Evolutionary conservation across 2,797 vertebrate species (phyloP).

Genomic region (Nothura maculosa): DNA sequence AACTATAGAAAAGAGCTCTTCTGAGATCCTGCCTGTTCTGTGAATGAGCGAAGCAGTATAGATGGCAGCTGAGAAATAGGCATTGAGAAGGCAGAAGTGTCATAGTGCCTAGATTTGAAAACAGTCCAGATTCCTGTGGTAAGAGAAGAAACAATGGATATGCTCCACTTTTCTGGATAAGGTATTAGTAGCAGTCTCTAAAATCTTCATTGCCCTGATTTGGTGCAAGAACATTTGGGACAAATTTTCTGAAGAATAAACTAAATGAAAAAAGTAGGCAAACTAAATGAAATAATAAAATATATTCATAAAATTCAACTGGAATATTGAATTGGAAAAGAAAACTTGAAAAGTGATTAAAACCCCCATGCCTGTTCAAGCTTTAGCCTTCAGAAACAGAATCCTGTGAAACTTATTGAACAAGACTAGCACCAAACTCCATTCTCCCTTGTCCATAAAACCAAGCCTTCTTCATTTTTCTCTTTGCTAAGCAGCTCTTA

Average conservation of each 20-base stretch:
- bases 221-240: neutral
- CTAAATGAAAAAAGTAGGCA: neutral
- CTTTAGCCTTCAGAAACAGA: neutral
- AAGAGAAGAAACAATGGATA: neutral
- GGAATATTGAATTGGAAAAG: neutral
- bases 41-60: neutral
- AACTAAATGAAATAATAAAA: neutral
- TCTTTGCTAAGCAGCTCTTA: neutral
- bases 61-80: neutral
- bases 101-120: neutral
- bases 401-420: neutral
- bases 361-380: neutral
- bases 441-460: neutral
- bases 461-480: neutral
- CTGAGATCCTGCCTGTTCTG: neutral
- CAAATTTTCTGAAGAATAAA: neutral
- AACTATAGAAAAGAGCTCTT: neutral
- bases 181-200: neutral
- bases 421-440: neutral
- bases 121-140: neutral
- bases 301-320: neutral
- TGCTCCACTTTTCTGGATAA: neutral
- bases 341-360: neutral
- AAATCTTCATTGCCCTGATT: accelerated
- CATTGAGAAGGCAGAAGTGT: neutral